phyloP scores from a whole-genome alignment of 2,797 vertebrate genomes.

The Danio choprae region DNA sequence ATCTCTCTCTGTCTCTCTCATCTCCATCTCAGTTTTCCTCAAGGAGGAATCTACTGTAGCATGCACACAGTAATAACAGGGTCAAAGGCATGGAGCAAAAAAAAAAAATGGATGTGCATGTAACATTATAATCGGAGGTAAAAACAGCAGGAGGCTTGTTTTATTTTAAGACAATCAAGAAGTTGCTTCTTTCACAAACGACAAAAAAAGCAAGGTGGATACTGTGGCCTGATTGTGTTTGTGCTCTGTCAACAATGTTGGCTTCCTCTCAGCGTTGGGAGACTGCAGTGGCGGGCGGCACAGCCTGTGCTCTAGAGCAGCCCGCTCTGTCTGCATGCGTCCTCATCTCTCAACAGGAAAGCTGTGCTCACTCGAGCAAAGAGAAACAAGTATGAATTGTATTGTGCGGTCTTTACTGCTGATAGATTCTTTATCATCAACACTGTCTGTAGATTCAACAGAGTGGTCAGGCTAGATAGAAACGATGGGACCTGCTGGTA shows the following conservation, averaged over 20 bases:
- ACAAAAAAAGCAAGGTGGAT: constrained; percentile 8
- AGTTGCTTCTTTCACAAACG: background rate
- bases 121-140: background rate
- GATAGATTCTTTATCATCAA: constrained; percentile 22
- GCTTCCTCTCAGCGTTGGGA: constrained; percentile 41
- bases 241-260: constrained; percentile 32
- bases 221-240: background rate
- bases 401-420: constrained; percentile 12
- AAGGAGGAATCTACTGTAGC: background rate
- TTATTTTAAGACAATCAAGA: background rate
- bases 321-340: constrained; percentile 32
- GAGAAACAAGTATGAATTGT: constrained; percentile 27
- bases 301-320: constrained; percentile 28
- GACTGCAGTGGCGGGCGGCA: constrained; percentile 3
- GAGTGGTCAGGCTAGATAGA: background rate
- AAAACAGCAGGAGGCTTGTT: background rate
- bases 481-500: background rate
- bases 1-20: constrained; percentile 31
- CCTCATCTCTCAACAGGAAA: constrained; percentile 45
- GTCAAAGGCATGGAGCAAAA: background rate
- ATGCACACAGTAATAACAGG: background rate
- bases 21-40: constrained; percentile 1
- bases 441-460: constrained; percentile 12
- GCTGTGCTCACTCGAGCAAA: constrained; percentile 40
- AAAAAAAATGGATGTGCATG: background rate